These are phyloP conservation scores for Epinephelus coioides DNA, from an alignment of 2,797 vertebrate species.

Conservation along the genomic window DNA sequence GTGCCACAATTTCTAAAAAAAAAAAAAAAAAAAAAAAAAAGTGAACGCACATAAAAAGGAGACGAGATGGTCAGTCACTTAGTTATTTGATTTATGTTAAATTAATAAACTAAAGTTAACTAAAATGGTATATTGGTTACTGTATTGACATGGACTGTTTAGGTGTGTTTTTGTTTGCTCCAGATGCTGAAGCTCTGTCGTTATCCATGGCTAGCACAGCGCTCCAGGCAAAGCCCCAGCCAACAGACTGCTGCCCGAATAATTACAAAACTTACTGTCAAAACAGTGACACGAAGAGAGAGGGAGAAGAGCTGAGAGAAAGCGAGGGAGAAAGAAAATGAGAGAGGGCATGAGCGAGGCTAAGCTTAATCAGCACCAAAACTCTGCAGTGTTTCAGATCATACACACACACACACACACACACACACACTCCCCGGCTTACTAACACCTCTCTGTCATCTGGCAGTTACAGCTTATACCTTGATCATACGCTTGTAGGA, in stretches of 20 bases:
- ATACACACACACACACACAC: conserved; percentile 1
- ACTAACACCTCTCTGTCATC: conserved; percentile 40
- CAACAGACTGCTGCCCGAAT: conserved; percentile 57
- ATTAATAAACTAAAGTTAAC: conserved; percentile 5
- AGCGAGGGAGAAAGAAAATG: conserved; percentile 10
- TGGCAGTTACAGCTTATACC: conserved; percentile 32
- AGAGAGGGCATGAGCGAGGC: conserved; percentile 15
- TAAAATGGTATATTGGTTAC: conserved; percentile 4
- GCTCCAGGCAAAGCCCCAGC: conserved; percentile 60
- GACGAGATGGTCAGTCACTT: background rate
- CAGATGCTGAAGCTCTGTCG: conserved; percentile 32
- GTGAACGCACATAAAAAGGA: background rate
- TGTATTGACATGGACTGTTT: background rate
- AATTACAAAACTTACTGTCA: conserved; percentile 69
- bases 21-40: background rate
- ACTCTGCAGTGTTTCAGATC: conserved; percentile 28
- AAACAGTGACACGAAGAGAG: conserved; percentile 45
- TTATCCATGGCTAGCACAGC: conserved; percentile 50
- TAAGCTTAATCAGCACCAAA: conserved; percentile 4
- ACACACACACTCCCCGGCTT: background rate
- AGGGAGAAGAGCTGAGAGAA: conserved; percentile 20
- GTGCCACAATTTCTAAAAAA: background rate
- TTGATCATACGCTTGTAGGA: conserved; percentile 54
- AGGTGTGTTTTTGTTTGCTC: conserved; percentile 38
- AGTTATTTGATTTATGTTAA: background rate